These are phyloP conservation scores for Furnarius figulus DNA, from an alignment of 2,113 vertebrate genomes.

Conservation along the genomic window DNA sequence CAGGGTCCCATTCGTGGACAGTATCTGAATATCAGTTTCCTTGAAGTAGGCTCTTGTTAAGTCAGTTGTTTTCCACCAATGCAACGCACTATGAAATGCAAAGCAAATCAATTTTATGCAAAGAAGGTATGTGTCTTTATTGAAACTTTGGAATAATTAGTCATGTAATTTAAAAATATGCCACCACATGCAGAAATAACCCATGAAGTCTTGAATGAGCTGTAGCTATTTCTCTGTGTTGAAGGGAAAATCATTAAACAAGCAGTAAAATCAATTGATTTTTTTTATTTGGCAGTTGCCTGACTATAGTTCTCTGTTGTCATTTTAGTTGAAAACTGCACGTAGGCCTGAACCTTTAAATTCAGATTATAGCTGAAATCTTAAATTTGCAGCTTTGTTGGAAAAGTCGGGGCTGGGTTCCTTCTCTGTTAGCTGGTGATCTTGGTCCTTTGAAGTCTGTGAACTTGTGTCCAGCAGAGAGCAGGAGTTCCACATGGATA, in stretches of 20 bases:
- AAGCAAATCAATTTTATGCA: neutral
- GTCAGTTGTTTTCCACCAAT: neutral
- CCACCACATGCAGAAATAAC: neutral
- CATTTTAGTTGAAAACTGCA: neutral
- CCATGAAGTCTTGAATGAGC: neutral
- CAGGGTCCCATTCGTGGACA: neutral
- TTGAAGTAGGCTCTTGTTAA: neutral
- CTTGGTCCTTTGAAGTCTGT: neutral
- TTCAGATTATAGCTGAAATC: neutral
- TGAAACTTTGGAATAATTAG: neutral
- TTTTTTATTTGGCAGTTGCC: neutral
- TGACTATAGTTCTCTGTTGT: neutral
- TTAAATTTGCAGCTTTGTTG: neutral
- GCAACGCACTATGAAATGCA: neutral
- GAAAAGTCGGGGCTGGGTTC: neutral
- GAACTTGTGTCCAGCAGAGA: constrained; percentile 35
- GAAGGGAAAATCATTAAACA: neutral
- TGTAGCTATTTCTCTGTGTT: neutral
- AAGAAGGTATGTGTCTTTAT: neutral
- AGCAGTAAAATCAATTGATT: neutral
- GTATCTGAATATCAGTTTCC: neutral
- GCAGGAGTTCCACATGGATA: constrained; percentile 1
- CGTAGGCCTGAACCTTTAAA: neutral
- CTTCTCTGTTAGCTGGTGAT: neutral
- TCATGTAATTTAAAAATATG: neutral